These are phyloP conservation scores for Coendou prehensilis DNA, from an alignment of 2,797 vertebrate species.

Conservation along the genomic window DNA sequence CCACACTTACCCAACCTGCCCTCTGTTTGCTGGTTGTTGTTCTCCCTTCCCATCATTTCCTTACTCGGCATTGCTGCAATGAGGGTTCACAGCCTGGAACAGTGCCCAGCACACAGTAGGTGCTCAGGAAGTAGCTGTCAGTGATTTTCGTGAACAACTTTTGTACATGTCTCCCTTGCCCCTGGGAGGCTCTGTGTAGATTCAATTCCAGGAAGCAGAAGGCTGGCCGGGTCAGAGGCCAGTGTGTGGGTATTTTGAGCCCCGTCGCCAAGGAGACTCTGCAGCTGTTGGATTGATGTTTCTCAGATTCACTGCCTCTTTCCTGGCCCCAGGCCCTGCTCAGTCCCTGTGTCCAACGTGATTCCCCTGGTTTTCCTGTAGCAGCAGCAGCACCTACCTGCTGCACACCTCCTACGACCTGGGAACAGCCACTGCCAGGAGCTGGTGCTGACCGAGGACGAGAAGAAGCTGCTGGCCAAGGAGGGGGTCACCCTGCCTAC, in stretches of 20 bases:
- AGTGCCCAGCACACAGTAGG: not conserved
- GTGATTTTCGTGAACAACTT: not conserved
- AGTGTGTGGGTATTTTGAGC: not conserved
- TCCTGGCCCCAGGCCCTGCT: not conserved
- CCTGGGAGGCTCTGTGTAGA: not conserved
- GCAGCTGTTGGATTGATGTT: rapidly evolving
- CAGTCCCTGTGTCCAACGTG: not conserved
- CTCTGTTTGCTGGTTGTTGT: not conserved
- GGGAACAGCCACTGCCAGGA: conserved; percentile 90
- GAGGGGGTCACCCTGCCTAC: conserved; percentile 94
- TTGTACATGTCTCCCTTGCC: rapidly evolving
- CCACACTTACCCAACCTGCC: not conserved
- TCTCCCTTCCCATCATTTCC: not conserved
- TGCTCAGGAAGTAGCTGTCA: not conserved
- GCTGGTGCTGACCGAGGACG: conserved; percentile 95
- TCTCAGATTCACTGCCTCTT: not conserved
- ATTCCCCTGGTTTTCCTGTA: not conserved
- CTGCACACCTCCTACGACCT: conserved; percentile 79
- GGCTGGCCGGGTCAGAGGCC: not conserved
- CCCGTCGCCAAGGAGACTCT: not conserved
- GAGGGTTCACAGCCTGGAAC: not conserved
- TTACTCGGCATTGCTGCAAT: not conserved
- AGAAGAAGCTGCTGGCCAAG: conserved; percentile 96
- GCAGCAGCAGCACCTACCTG: conserved; percentile 78
- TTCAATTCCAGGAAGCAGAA: not conserved